Base-by-base conservation (phyloP, 2,797 vertebrate genomes). In the Coreius guichenoti region DNA sequence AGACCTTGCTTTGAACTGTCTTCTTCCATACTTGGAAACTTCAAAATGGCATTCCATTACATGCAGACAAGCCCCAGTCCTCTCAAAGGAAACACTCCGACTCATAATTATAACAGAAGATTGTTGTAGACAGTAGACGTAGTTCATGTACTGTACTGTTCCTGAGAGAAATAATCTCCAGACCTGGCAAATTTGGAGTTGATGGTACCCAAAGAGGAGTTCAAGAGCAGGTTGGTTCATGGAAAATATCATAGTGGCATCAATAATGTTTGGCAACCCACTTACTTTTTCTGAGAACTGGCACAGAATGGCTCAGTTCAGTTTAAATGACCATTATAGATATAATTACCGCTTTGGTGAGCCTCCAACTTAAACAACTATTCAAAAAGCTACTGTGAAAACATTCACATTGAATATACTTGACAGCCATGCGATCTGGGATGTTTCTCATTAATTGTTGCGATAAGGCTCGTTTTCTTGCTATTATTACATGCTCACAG, bases 11-110 rank as follows among this genome's bases (percentile, higher is more conserved):
- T 82, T 78, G 77, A 88, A 81, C 82, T 68, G 79, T 86, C 83
- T 87, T 82, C 78, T 82, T 87, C 85, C 86, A 86, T 90, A 86
- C 85, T 84, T 89, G 88, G 88, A 89, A 65, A 70, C 58, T 73
- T 54, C 51, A 80, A 81, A 84, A 89, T 87, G 76, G 69, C 89
- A 91, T 90, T 89, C 86, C 80, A 56, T 76, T 70, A 76, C 56
- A 56, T 23, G 75, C 68, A 56, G 86, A 85, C 76, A 51, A 43
- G 49, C 43, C 45, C 43, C 56, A 72, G 76, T 75, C 47, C 81
- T 84, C 21, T 39, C 56, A 5, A 77, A 85, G 67, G 56, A 82
- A 73, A 31, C 3, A 47, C 29, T 19, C 26, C 43, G 72, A 75
- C 83, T 72, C 51, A 4, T 77, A 80, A 79, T 78, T 82, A 63